Evolutionary conservation across 2,797 vertebrate species (phyloP).

Genomic region (Stomatorhinus walkeri): DNA sequence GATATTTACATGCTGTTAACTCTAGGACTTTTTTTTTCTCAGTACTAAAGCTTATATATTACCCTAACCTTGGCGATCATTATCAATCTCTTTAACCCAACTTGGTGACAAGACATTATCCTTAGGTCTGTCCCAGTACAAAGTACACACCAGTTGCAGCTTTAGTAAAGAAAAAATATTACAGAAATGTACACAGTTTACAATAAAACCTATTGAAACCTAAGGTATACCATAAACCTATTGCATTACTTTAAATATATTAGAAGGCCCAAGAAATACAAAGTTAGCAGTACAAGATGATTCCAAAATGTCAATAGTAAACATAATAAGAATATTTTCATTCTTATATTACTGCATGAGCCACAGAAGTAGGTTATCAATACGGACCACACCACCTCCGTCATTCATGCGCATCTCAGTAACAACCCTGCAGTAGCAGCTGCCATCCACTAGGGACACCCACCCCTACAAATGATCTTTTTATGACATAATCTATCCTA

Average conservation of each 20-base stretch:
- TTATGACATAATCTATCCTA: background rate
- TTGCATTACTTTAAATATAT: background rate
- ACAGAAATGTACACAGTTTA: background rate
- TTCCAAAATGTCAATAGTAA: background rate
- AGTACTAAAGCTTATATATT: slow-evolving; percentile 1
- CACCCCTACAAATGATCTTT: background rate
- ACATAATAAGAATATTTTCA: background rate
- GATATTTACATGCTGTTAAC: background rate
- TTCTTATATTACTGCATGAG: background rate
- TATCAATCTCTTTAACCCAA: background rate
- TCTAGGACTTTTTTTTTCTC: background rate
- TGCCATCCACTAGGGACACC: background rate
- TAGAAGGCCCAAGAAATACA: background rate
- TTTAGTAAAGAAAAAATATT: background rate
- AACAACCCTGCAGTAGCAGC: background rate
- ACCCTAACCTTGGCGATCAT: background rate
- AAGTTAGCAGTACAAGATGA: background rate
- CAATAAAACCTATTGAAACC: background rate
- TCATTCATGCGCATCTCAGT: background rate
- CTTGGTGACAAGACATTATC: background rate
- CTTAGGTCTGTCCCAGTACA: background rate
- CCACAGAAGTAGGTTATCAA: background rate
- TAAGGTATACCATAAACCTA: background rate
- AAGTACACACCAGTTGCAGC: background rate
- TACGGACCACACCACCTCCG: background rate